Percentiles rank a stretch among this genome's conserved stretches.
Evolutionary conservation across 2,797 vertebrate genomes (phyloP).

Genomic region (Danio albolineatus): DNA sequence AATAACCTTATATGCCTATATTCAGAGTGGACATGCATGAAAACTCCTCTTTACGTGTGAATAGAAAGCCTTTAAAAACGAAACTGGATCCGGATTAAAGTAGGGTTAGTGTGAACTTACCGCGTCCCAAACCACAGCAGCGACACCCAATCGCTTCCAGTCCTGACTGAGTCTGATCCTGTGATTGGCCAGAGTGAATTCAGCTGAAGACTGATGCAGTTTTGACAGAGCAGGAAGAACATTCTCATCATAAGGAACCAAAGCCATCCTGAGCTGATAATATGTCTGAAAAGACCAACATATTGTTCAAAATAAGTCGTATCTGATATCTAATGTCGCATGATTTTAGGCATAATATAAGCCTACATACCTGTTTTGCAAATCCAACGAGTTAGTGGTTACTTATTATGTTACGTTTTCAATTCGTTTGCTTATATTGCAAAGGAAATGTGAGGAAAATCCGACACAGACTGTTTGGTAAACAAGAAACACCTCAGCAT

Average conservation of each 20-base stretch:
- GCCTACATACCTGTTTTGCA: not conserved
- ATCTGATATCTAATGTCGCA: not conserved
- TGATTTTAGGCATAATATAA: not conserved
- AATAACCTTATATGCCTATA: too few relatives aligned
- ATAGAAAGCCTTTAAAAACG: too few relatives aligned
- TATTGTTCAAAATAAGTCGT: not conserved
- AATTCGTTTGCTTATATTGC: not conserved
- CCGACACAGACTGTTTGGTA: not conserved
- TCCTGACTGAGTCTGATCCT: constrained; percentile 86
- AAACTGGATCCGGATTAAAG: not conserved
- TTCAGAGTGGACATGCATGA: too few relatives aligned
- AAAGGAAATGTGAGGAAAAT: not conserved
- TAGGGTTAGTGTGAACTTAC: constrained; percentile 73
- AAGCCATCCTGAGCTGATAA: constrained; percentile 72
- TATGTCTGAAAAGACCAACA: not conserved
- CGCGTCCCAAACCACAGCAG: constrained; percentile 96
- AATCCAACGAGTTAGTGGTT: not conserved
- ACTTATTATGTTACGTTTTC: not conserved
- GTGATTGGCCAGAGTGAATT: constrained; percentile 84
- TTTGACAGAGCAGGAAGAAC: constrained; percentile 78
- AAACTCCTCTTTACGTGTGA: too few relatives aligned
- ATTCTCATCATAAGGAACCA: constrained; percentile 78
- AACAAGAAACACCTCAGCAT: not conserved
- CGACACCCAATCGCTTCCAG: constrained; percentile 90
- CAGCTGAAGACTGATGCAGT: constrained; percentile 83